Base-by-base conservation (phyloP, 1,140 invertebrate genomes). In the Trigoniulus corallinus region DNA sequence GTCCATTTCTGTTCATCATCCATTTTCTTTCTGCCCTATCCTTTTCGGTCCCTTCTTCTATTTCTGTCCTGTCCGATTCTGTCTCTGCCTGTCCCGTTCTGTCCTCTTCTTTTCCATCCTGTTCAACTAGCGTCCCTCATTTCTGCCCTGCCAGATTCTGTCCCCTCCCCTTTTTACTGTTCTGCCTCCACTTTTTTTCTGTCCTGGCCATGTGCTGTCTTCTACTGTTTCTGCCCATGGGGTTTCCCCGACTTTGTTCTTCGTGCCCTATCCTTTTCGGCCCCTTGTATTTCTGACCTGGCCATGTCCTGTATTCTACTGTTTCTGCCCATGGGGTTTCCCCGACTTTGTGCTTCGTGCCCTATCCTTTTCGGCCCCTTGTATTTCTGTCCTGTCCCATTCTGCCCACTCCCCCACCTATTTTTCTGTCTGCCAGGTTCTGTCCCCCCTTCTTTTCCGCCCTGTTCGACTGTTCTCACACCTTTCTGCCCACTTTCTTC, bases 371-470 rank as follows among this genome's bases (percentile, higher is more conserved):
- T 45, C 10, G 23, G 18, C 43, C 43, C 24, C 29, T 7, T 34
- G 7, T 34, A 15, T 34, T 15, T 34, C 29, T 34, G 7, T 34
- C 29, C 29, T 15, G 29, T 34, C 29, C 29, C 7, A n/a, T 34
- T 15, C 29, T 15, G 29, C 15, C 15, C 37, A 26, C 22, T 18
- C 23, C 43, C 23, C 22, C 23, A 26, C n/a, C 25, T 2, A 1
- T 1, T 21, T 15, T 41, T 15, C 52, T 37, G 43, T 48, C 47
- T 45, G n/a, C n/a, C n/a, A n/a, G n/a, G n/a, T n/a, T n/a, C n/a
- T n/a, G n/a, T n/a, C n/a, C n/a, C 18, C 13, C 25, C 18, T 13
- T 40, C 23, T 3, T 26, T 37, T n/a, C 18, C 26, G n/a, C 29
- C 43, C 44, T 2, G 13, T 15, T 34, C 20, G 47, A 53, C 44